A percentile compares a stretch with the other conserved stretches of the same genome.
Conservation (phyloP, 2,888 invertebrate genomes). For the Philereme vetulata region DNA sequence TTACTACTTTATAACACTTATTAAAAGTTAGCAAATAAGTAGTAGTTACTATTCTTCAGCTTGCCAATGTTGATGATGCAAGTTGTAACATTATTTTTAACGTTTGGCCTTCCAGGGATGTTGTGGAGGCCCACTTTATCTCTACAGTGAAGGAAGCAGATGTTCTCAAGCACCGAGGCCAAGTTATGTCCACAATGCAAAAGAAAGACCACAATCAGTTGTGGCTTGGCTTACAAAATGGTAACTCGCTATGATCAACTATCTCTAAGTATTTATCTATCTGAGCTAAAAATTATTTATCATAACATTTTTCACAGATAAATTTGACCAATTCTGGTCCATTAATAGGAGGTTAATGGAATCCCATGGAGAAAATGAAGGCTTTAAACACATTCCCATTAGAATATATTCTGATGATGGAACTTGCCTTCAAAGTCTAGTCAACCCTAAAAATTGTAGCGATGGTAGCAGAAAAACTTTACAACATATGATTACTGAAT, state of each 20-base stretch:
- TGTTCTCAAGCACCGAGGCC: conserved; percentile 96
- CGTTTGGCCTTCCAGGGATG: conserved; percentile 85
- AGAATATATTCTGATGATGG: conserved; percentile 91
- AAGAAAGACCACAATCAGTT: conserved; percentile 98
- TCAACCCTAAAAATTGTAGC: conserved; percentile 87
- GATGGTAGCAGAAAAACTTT: conserved; percentile 89
- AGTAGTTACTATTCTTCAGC: too few species aligned
- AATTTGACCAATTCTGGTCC: conserved; percentile 99
- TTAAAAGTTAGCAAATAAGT: not conserved
- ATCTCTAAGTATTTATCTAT: not conserved
- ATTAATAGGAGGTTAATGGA: conserved; percentile 98
- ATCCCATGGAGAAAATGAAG: conserved; percentile 88
- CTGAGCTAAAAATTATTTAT: not conserved
- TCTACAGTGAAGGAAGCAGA: conserved; percentile 99
- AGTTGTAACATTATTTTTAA: too few species aligned
- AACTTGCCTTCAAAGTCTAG: conserved; percentile 89
- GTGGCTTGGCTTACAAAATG: conserved; percentile 97
- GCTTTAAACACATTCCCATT: conserved; percentile 95
- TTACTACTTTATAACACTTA: not conserved
- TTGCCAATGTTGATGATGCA: too few species aligned
- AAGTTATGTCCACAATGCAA: conserved; percentile 95
- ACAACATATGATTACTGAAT: conserved; percentile 87
- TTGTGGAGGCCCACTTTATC: conserved; percentile 97
- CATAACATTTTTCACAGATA: conserved; percentile 85
- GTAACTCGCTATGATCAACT: conserved; percentile 66